Conservation (phyloP, 30 jellyfish, hydroid and myxozoan species). For the Aurelia aurita region DNA sequence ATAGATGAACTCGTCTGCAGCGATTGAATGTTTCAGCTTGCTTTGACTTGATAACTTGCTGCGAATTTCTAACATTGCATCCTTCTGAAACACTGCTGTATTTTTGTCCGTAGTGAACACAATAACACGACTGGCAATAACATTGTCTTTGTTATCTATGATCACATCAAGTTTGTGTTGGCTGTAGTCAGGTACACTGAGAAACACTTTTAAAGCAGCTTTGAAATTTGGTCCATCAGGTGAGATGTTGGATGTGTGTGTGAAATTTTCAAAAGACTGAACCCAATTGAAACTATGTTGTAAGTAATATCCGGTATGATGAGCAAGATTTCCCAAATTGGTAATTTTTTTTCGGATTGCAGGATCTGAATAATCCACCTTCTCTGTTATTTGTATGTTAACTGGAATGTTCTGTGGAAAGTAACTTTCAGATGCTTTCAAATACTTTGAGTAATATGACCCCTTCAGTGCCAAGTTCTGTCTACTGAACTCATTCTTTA, state of each 20-base stretch:
- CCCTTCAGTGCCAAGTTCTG: slow-evolving; percentile 21
- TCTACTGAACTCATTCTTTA: slow-evolving; percentile 23
- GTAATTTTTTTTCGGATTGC: slow-evolving; percentile 27
- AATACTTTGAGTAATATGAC: slow-evolving; percentile 19
- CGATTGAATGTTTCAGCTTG: neutral
- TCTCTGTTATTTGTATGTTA: slow-evolving; percentile 24
- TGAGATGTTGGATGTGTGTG: neutral
- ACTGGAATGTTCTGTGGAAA: slow-evolving; percentile 58
- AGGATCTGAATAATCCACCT: slow-evolving; percentile 45
- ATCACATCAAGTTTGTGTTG: slow-evolving; percentile 24
- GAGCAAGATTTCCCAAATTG: slow-evolving; percentile 26
- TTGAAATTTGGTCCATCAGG: slow-evolving; percentile 27
- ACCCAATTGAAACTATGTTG: slow-evolving; percentile 21
- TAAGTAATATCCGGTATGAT: slow-evolving; percentile 51
- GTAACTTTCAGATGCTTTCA: slow-evolving; percentile 23
- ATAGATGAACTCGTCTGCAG: slow-evolving; percentile 35
- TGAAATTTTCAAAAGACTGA: slow-evolving; percentile 20
- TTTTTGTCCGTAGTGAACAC: slow-evolving; percentile 27
- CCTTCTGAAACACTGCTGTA: slow-evolving; percentile 38
- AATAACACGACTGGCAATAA: slow-evolving; percentile 38
- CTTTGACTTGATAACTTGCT: slow-evolving; percentile 9
- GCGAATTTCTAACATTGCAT: slow-evolving; percentile 56
- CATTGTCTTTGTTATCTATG: slow-evolving; percentile 17
- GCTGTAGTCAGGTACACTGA: slow-evolving; percentile 1
- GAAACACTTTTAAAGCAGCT: slow-evolving; percentile 18